Conservation (phyloP, 2,888 invertebrate genomes). For the Sarcophaga caerulescens region DNA sequence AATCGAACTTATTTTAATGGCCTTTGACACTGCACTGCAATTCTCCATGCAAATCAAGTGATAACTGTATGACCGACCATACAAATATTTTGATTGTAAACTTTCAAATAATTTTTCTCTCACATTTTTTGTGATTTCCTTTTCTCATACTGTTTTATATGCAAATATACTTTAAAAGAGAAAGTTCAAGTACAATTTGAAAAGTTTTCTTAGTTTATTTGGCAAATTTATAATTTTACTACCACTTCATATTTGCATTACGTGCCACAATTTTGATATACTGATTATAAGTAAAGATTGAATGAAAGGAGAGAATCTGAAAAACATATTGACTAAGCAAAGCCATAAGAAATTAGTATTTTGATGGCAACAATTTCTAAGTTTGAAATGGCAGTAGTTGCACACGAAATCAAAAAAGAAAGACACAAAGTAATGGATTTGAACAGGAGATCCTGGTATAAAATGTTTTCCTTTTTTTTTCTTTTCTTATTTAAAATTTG, state of each 20-base stretch:
- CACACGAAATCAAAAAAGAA: too few relatives aligned
- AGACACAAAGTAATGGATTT: too few relatives aligned
- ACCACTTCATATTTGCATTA: conserved; percentile 39
- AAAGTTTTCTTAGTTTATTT: conserved; percentile 58
- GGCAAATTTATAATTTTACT: conserved; percentile 38
- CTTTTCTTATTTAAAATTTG: too few relatives aligned
- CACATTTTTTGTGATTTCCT: not conserved
- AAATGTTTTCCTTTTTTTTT: too few relatives aligned
- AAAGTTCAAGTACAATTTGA: conserved; percentile 59
- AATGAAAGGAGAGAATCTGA: not conserved
- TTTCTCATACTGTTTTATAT: not conserved
- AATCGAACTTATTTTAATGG: too few relatives aligned
- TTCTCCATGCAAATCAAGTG: not conserved
- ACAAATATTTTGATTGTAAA: not conserved
- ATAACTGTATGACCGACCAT: not conserved
- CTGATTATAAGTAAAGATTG: conserved; percentile 39
- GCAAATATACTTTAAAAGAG: not conserved
- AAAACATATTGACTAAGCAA: not conserved
- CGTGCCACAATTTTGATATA: conserved; percentile 61
- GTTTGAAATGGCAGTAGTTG: not conserved
- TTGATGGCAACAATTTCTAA: not conserved
- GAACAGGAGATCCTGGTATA: too few relatives aligned
- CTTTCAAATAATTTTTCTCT: not conserved
- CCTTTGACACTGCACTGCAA: too few relatives aligned
- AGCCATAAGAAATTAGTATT: not conserved